Evolutionary conservation across 2,888 invertebrate species (phyloP), one percentile per base, ranked within the genome.

Genomic region (Bellardia bayeri): DNA sequence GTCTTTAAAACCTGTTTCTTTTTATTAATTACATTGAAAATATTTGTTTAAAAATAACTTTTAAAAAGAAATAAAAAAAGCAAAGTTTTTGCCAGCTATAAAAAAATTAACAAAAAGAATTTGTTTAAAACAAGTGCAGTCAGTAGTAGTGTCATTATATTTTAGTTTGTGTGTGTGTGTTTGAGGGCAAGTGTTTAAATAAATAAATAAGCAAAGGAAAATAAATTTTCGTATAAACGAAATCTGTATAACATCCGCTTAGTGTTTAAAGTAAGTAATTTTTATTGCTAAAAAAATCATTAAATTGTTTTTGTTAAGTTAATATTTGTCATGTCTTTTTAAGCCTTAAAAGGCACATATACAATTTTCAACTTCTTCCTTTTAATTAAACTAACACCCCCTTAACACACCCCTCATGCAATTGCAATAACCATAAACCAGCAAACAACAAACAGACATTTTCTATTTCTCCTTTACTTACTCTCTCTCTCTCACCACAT

Each of bases 261-360:
- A 58, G 75, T 58, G 5, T 72, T 71, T 79, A 79, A 71, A 61
- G 83, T 83, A 84, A 84, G 78, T 79, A 63, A 14, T 23, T 8
- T 23, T 56, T 11, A 45, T 82, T 75, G 68, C 68, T 51, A 42
- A 51, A 33, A 76, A 82, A 68, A 75, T 75, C 68, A 30, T 75
- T 82, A 58, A 61, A 30, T 66, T 58, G 5, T 58, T 66, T 49
- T 66, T 56, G 42, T 58, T 58, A 7, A n/a, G 4, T 58, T 58
- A 7, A n/a, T 2, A 33, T 66, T 42, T 54, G 33, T 14, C 37
- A 58, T 42, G n/a, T 14, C 13, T 54, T 14, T 42, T 49, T 2
- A 11, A 71, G 40, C 30, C 9, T 33, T 11, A 81, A 74, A 56
- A 49, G 45, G 45, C 2, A 49, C 30, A 61, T 54, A 63, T 9